Evolutionary conservation across 37 sponge, comb jelly and placozoan species (phyloP).

Genomic region (Sycon ciliatum): DNA sequence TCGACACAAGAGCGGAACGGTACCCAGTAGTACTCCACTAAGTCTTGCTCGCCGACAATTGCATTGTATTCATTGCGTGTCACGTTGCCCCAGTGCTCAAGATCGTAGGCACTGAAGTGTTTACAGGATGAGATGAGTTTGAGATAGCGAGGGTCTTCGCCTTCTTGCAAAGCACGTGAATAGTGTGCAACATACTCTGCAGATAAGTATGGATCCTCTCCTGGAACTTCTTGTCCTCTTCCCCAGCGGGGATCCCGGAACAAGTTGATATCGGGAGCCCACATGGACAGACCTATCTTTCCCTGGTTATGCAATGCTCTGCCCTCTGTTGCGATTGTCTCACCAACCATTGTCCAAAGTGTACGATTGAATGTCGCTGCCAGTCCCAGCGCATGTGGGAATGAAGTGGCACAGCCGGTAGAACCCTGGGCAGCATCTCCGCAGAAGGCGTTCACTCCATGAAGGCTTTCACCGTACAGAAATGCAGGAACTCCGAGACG

Average conservation of each 20-base stretch:
- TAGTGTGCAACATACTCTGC: background rate
- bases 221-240: constrained; percentile 10
- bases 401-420: too few species aligned
- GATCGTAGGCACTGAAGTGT: background rate
- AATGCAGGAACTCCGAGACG: too few species aligned
- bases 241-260: constrained; percentile 12
- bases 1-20: background rate
- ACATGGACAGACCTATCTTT: background rate
- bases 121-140: background rate
- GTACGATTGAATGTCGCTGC: constrained; percentile 10
- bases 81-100: background rate
- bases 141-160: background rate
- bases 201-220: constrained; percentile 1
- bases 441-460: too few species aligned
- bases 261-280: background rate
- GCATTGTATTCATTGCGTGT: constrained; percentile 35
- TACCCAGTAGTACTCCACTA: constrained; percentile 16
- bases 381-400: background rate
- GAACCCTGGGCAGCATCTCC: too few species aligned
- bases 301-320: constrained; percentile 6
- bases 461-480: too few species aligned
- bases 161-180: background rate
- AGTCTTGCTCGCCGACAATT: constrained; percentile 43
- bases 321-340: background rate
- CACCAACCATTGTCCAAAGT: background rate